Conservation (phyloP, 2,888 invertebrate genomes). For the Lycaena phlaeas region DNA sequence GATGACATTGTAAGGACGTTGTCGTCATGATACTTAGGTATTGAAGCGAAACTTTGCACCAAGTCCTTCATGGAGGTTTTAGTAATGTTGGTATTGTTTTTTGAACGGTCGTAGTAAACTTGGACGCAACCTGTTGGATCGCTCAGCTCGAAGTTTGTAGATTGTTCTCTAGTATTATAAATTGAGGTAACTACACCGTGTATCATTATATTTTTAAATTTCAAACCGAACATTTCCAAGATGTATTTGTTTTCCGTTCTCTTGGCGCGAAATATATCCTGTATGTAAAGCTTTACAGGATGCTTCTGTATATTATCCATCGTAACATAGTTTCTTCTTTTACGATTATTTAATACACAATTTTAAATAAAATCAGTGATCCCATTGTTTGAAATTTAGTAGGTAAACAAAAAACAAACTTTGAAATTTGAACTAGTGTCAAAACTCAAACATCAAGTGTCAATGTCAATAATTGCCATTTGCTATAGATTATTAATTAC, state of each 20-base stretch:
- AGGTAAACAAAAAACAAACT: too few species aligned
- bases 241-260: constrained; percentile 44
- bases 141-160: constrained; percentile 47
- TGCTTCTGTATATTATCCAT: constrained; percentile 33
- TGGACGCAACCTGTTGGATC: constrained; percentile 54
- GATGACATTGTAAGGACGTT: constrained; percentile 42
- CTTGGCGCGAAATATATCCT: constrained; percentile 56
- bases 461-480: too few species aligned
- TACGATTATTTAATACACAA: too few species aligned
- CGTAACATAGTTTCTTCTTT: too few species aligned
- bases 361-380: too few species aligned
- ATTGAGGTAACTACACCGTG: constrained; percentile 52
- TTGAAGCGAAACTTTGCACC: constrained; percentile 30
- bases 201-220: constrained; percentile 57
- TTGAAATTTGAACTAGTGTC: too few species aligned
- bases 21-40: constrained; percentile 34
- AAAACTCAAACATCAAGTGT: too few species aligned
- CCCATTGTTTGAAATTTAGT: too few species aligned
- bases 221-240: constrained; percentile 47
- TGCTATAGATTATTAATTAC: too few species aligned
- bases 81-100: constrained; percentile 34
- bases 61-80: constrained; percentile 33
- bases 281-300: constrained; percentile 54
- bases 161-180: constrained; percentile 32
- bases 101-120: constrained; percentile 44